Base-by-base conservation (phyloP, 2,113 vertebrate genomes). In the Trematocara macrostoma region DNA sequence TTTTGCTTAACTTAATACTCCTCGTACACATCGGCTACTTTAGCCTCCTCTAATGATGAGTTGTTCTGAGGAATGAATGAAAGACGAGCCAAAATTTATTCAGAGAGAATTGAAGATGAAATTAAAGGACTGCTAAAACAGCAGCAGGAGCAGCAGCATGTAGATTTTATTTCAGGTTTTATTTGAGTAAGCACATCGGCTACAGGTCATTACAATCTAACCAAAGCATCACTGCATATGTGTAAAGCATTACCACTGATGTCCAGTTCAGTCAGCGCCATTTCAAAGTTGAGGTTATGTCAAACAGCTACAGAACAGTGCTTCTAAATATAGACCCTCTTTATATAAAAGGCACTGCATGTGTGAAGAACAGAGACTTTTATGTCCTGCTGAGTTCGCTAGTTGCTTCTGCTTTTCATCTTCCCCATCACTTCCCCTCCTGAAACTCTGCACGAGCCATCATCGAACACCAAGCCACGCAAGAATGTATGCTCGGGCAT, bases 401-500 rank as follows among this genome's bases (percentile, higher is more conserved):
- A 10, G 40, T 55, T 78, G 74, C 82, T 93, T 92, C 84, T 87
- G 86, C 69, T 92, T 94, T 91, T 92, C 67, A 92, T 89, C 87
- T 53, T 87, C 83, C 61, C 86, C 82, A 87, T 92, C 78, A 88
- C 57, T 95, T 93, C 92, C 89, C 92, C 84, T 93, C 26, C 81
- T n/a, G 78, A 79, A 82, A 76, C 84, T 76, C 69, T 85, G 88
- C 84, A 16, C 59, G 69, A 90, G 52, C 29, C 83, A 87, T 82
- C 82, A 79, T 84, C 3, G 31, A 84, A 83, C 84, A 84, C 83
- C 52, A 59, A 81, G 47, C 38, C 31, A 2, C 79, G 56, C 86
- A 78, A 14, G 11, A 23, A 35, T 2, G 3, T 57, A 57, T 78
- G 42, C 20, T 16, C 10, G n/a, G 3, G 18, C n/a, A 57, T 49